Evolutionary conservation across 2,797 vertebrate species (phyloP).

Genomic region (Fratercula arctica): DNA sequence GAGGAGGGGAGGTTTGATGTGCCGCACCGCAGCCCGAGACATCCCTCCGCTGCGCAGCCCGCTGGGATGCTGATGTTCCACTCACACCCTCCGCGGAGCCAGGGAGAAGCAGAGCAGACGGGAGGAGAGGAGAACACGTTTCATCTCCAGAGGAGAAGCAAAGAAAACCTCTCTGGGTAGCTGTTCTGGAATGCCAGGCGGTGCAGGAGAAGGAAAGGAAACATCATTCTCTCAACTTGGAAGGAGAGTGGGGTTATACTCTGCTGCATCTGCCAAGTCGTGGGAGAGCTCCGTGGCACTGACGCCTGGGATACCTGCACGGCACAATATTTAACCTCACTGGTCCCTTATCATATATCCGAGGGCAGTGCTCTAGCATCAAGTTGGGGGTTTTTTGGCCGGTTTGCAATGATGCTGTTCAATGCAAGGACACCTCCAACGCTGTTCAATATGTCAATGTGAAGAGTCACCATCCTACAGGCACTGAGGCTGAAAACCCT

Average conservation of each 20-base stretch:
- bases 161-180: neutral
- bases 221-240: neutral
- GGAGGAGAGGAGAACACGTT: neutral
- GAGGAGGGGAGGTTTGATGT: neutral
- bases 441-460: neutral
- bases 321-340: neutral
- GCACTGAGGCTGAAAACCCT: neutral
- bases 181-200: neutral
- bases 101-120: neutral
- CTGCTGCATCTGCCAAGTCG: neutral
- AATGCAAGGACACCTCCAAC: neutral
- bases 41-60: neutral
- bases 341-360: neutral
- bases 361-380: neutral
- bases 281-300: neutral
- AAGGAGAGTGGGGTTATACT: neutral
- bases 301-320: neutral
- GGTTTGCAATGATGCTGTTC: neutral
- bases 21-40: neutral
- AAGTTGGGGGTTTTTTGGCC: rapidly evolving
- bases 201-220: neutral
- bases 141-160: neutral
- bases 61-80: neutral
- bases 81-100: neutral
- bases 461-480: neutral